phyloP scores from a whole-genome alignment of 2,113 vertebrate genomes.

The Semnornis frantzii region DNA sequence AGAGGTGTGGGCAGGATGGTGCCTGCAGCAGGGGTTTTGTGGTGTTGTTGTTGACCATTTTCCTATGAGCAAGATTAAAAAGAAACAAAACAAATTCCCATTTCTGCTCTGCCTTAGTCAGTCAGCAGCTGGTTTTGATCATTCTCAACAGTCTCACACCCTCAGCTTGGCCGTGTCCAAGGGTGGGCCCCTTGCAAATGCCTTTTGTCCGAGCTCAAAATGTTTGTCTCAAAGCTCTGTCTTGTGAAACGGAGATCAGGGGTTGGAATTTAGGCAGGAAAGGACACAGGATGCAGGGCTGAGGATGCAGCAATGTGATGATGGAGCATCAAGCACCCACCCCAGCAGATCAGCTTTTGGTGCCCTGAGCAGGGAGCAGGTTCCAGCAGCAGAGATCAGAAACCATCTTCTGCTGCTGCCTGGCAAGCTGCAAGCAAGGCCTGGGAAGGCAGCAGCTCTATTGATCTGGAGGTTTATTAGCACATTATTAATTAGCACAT shows the following conservation, averaged over 20 bases:
- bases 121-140: conserved; percentile 42
- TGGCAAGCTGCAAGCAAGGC: background rate
- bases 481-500: conserved; percentile 3
- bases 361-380: background rate
- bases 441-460: background rate
- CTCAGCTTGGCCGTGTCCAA: background rate
- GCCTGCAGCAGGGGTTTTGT: fast-evolving
- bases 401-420: background rate
- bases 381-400: background rate
- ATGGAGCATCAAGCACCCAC: background rate
- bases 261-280: background rate
- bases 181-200: conserved; percentile 17
- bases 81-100: background rate
- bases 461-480: conserved; percentile 2
- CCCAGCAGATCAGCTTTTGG: background rate
- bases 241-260: background rate
- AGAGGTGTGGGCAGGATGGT: background rate
- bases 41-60: fast-evolving
- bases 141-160: background rate
- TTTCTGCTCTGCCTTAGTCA: background rate
- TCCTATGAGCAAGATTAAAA: too few species aligned
- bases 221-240: background rate
- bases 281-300: background rate
- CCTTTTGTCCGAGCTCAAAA: background rate
- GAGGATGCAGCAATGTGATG: background rate